Evolutionary conservation across 2,797 vertebrate genomes (phyloP).

Genomic region (Petrocephalus sullivani): DNA sequence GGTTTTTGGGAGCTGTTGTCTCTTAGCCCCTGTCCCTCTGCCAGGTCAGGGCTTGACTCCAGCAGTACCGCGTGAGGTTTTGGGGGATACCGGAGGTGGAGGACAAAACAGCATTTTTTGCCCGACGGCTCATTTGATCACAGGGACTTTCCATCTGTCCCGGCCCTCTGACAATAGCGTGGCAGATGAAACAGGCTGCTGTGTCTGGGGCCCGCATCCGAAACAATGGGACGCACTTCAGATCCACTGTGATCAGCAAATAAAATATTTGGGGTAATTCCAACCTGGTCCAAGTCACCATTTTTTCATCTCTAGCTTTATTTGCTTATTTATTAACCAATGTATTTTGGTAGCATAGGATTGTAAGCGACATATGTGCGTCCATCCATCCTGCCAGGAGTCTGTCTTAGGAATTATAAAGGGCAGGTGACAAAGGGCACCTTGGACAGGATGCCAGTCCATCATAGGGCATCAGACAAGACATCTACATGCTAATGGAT

Average conservation of each 20-base stretch:
- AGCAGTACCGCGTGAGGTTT: constrained; percentile 26
- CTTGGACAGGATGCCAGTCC: background rate
- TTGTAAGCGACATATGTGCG: background rate
- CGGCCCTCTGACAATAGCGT: background rate
- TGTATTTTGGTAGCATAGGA: background rate
- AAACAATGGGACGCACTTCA: background rate
- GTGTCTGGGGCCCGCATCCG: background rate
- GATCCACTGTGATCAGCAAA: background rate
- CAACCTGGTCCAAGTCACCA: background rate
- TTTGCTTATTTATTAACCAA: background rate
- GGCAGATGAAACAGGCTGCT: background rate
- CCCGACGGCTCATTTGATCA: constrained; percentile 18
- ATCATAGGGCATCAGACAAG: background rate
- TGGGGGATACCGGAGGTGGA: constrained; percentile 13
- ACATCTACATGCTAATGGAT: background rate
- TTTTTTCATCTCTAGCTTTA: background rate
- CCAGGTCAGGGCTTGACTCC: constrained; percentile 56
- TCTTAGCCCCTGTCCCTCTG: constrained; percentile 50
- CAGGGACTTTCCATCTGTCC: background rate
- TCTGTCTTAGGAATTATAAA: background rate
- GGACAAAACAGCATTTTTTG: constrained; percentile 21
- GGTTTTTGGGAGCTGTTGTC: constrained; percentile 61
- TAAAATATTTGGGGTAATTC: background rate
- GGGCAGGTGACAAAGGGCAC: background rate
- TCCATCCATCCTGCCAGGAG: background rate